Conservation (phyloP, 2,113 vertebrate genomes). For the Colinus virginianus region DNA sequence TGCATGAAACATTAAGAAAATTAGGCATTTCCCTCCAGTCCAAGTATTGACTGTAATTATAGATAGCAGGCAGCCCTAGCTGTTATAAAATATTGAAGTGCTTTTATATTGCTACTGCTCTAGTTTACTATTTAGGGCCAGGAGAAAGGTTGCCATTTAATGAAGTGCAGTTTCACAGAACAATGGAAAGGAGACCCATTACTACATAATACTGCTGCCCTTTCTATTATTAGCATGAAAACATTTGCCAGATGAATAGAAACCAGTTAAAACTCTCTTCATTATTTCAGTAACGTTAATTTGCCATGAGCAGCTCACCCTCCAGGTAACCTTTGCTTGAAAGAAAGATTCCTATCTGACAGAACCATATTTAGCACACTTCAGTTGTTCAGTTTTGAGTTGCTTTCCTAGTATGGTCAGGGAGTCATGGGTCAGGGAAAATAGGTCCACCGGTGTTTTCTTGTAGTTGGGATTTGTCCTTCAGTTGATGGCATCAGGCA, state of each 20-base stretch:
- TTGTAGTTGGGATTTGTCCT: neutral
- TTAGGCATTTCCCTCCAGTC: conserved; percentile 64
- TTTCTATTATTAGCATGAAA: conserved; percentile 64
- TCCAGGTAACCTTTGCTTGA: neutral
- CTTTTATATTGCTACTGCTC: conserved; percentile 51
- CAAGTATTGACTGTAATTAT: conserved; percentile 77
- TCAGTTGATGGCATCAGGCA: neutral
- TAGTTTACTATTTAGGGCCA: conserved; percentile 66
- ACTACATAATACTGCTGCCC: conserved; percentile 6
- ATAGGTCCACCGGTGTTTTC: rapidly evolving
- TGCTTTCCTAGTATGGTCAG: neutral
- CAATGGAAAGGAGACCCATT: conserved; percentile 33
- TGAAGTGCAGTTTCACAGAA: conserved; percentile 62
- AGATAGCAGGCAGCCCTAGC: conserved; percentile 63
- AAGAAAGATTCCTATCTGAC: conserved; percentile 3
- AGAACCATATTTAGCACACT: neutral
- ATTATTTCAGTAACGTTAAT: conserved; percentile 37
- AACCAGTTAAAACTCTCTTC: conserved; percentile 45
- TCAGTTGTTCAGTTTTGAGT: conserved; percentile 17
- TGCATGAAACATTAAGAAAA: conserved; percentile 78
- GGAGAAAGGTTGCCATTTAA: conserved; percentile 57
- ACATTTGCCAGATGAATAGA: conserved; percentile 28
- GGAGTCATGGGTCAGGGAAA: neutral
- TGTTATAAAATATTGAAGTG: conserved; percentile 65
- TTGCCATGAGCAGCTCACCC: conserved; percentile 28